A percentile compares a stretch with the other conserved stretches of the same genome.
These are phyloP conservation scores for Colinus virginianus DNA, from an alignment of 2,113 vertebrate species.

Conservation along the genomic window DNA sequence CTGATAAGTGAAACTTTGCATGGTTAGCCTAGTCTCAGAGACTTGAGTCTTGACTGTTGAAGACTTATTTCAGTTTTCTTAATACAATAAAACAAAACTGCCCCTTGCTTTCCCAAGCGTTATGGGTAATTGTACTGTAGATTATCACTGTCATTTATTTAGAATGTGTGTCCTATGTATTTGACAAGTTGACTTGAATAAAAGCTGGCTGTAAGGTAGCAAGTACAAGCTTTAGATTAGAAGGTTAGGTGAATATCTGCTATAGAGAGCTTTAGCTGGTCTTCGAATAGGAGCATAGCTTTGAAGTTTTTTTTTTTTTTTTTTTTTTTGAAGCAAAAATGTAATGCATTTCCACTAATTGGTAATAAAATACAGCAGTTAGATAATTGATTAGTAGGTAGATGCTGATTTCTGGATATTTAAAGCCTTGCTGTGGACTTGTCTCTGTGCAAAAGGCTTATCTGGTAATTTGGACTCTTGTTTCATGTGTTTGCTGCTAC, in stretches of 20 bases:
- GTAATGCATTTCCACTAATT: neutral
- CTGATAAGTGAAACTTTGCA: slow-evolving; percentile 23
- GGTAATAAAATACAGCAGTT: neutral
- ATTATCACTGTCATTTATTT: slow-evolving; percentile 64
- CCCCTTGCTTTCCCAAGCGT: slow-evolving; percentile 24
- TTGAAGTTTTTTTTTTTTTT: neutral
- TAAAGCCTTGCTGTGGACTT: neutral
- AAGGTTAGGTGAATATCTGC: slow-evolving; percentile 52
- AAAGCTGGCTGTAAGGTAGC: slow-evolving; percentile 39
- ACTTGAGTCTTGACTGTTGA: slow-evolving; percentile 42
- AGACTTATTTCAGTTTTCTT: slow-evolving; percentile 51
- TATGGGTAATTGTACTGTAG: slow-evolving; percentile 18
- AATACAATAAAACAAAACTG: slow-evolving; percentile 43
- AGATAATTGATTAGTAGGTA: neutral
- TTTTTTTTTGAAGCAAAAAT: neutral
- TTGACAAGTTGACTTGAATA: slow-evolving; percentile 54
- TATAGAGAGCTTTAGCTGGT: neutral
- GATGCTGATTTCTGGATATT: neutral
- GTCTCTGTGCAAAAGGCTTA: neutral
- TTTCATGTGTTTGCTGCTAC: neutral
- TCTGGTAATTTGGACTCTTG: neutral
- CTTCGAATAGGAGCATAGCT: neutral
- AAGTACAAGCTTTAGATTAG: slow-evolving; percentile 59
- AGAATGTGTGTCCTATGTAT: slow-evolving; percentile 42
- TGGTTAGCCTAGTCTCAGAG: neutral